These are phyloP conservation scores for Maniola hyperantus DNA, from an alignment of 2,888 invertebrate species.

Conservation along the genomic window DNA sequence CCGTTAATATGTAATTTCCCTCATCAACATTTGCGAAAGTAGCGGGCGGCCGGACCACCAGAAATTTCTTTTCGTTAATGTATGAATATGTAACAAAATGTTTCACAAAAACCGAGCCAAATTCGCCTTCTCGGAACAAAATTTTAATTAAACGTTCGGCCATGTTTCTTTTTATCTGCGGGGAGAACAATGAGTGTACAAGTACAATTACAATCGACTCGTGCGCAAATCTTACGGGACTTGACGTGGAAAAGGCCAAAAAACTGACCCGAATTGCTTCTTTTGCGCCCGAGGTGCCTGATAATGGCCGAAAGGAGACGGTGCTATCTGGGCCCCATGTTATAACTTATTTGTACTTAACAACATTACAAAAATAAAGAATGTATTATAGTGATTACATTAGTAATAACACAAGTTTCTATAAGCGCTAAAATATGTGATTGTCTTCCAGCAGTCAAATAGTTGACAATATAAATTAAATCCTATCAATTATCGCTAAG, in stretches of 20 bases:
- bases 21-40: constrained; percentile 21
- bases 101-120: constrained; percentile 46
- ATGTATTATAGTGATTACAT: too few species aligned
- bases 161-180: constrained; percentile 64
- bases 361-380: too few species aligned
- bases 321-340: too few species aligned
- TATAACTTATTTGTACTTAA: too few species aligned
- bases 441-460: too few species aligned
- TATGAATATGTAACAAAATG: constrained; percentile 40
- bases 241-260: constrained; percentile 54
- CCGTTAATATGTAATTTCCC: constrained; percentile 18
- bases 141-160: constrained; percentile 73
- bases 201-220: constrained; percentile 63
- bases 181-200: constrained; percentile 68
- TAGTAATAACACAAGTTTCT: too few species aligned
- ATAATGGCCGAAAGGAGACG: constrained; percentile 63
- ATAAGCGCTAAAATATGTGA: too few species aligned
- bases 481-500: too few species aligned
- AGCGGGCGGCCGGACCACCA: constrained; percentile 11
- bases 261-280: constrained; percentile 74
- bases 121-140: constrained; percentile 53
- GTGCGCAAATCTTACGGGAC: constrained; percentile 60
- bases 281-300: constrained; percentile 43
- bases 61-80: constrained; percentile 31
- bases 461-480: too few species aligned